Evolutionary conservation across 1,140 invertebrate genomes (phyloP), one percentile per base, ranked within the genome.

Genomic region (Solen grandis): DNA sequence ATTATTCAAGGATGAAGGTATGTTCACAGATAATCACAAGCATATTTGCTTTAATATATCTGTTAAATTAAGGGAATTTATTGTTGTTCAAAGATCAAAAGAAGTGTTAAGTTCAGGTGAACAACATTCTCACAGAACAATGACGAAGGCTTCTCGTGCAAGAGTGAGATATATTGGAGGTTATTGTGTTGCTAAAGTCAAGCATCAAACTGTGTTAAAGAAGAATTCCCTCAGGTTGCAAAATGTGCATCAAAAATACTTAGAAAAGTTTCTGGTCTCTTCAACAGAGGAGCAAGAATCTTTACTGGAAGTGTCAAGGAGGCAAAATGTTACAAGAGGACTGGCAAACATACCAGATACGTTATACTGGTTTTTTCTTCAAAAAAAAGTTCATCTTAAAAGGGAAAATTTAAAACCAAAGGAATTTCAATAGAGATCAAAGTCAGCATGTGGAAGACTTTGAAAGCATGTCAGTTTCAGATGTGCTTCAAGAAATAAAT

Each of bases 141-240:
- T 70, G 0, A 70, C 68, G n/a, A 27, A 70, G 5, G 68, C 68
- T 13, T 70, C 68, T 0, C 19, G 46, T 14, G 68, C 68, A 10
- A 54, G 68, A 55, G 46, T 54, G 38, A 54, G 68, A 13, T 70
- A 70, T 70, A 29, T 55, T n/a, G 68, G 68, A 14, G 68, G 68
- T 0, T 70, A 70, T 27, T 70, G 68, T n/a, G 36, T 70, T 35
- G 68, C 50, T 19, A 70, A 70, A 36, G 14, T 70, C 13, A 70
- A 54, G 29, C 52, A 70, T 36, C 54, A 70, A n/a, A 35, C 54
- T 54, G 33, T 70, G 0, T 33, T 14, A 2, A 70, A 70, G 25
- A 70, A 70, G 22, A 27, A 25, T 2, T 29, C 29, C 3, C 29
- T 22, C 50, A 70, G 68, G 29, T 70, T 33, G 68, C 68, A 10